Percentiles rank a stretch among this genome's conserved stretches.
phyloP scores from a whole-genome alignment of 2,888 invertebrate species.

The Galerucella nymphaeae region DNA sequence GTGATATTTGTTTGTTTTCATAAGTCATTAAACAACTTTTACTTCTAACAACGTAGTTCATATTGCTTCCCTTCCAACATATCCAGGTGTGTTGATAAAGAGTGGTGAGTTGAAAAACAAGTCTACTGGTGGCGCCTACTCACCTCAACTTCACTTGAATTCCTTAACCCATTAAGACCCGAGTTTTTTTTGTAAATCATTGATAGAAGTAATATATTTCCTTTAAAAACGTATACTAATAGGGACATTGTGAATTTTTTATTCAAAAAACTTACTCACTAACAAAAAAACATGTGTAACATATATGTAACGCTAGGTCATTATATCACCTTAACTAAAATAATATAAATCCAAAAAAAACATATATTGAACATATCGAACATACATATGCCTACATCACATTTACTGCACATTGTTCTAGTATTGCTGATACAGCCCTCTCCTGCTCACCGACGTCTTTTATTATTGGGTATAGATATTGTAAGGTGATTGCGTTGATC shows the following conservation, averaged over 20 bases:
- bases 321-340: constrained; percentile 4
- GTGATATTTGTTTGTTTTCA: no score
- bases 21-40: no score
- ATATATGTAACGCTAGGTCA: constrained; percentile 16
- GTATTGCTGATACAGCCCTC: not conserved
- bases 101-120: no score
- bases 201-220: not conserved
- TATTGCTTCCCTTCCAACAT: no score
- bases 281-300: not conserved
- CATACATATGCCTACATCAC: not conserved
- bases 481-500: constrained; percentile 6
- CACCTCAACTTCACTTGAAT: no score
- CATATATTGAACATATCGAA: constrained; percentile 11
- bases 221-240: not conserved
- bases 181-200: not conserved
- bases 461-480: not conserved
- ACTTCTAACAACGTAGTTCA: no score
- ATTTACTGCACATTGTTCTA: not conserved
- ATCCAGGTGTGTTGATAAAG: no score
- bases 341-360: no score
- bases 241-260: not conserved
- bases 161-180: constrained; percentile 1
- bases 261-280: not conserved
- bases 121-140: no score
- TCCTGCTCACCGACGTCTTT: not conserved